A percentile compares a stretch with the other conserved stretches of the same genome.
Evolutionary conservation across 2,797 vertebrate genomes (phyloP).

Genomic region (Tokudaia muenninki): DNA sequence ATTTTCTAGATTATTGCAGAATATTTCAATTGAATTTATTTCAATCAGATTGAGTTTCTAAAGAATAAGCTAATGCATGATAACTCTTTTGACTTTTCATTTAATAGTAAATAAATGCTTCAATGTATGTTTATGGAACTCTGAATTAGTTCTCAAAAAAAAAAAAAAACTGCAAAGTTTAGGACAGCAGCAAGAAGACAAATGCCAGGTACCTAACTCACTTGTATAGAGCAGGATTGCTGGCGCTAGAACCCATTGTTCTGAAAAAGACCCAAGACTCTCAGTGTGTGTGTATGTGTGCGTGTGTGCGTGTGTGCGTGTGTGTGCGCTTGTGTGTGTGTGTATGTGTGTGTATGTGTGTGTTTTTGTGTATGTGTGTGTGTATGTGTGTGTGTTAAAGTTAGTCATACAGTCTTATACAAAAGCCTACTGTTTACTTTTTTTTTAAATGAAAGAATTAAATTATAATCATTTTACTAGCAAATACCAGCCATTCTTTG

Average conservation of each 20-base stretch:
- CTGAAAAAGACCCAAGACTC: not conserved
- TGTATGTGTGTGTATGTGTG: no score
- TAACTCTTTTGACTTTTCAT: not conserved
- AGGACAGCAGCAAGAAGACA: not conserved
- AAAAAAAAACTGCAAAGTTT: not conserved
- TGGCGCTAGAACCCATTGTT: not conserved
- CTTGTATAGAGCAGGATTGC: not conserved
- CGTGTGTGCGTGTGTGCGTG: not conserved
- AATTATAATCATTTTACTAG: not conserved
- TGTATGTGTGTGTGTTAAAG: not conserved
- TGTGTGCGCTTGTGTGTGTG: not conserved
- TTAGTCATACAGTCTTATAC: not conserved
- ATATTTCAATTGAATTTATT: not conserved
- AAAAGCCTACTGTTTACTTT: not conserved
- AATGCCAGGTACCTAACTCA: not conserved
- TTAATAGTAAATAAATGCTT: not conserved
- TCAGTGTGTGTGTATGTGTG: not conserved
- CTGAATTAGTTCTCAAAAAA: not conserved
- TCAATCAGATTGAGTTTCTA: not conserved
- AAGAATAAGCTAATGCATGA: not conserved
- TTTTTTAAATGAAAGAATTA: not conserved
- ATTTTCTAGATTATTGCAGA: not conserved
- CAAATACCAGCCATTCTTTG: not conserved
- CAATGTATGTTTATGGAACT: not conserved
- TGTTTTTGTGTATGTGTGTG: not conserved